Evolutionary conservation across 2,888 invertebrate species (phyloP), one percentile per base, ranked within the genome.

Genomic region (Neria commutata): DNA sequence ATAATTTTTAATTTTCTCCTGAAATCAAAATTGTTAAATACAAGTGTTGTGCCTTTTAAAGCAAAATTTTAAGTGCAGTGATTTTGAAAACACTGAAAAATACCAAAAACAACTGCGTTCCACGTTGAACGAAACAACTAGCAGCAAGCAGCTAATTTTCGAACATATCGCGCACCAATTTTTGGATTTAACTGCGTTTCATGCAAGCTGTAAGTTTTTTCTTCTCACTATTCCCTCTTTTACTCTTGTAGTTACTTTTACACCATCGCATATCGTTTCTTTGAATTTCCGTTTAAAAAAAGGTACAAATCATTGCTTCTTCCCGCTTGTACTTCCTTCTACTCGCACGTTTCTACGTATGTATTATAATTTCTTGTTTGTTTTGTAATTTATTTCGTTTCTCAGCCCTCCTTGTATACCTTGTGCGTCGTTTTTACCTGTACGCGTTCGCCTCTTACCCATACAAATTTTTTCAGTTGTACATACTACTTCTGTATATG

Each of bases 351-450:
- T n/a, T n/a, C n/a, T n/a, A n/a, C n/a, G n/a, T n/a, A n/a, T n/a
- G n/a, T n/a, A n/a, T n/a, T n/a, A n/a, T n/a, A n/a, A n/a, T n/a
- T n/a, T 57, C 14, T 17, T 51, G 55, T 52, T 11, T 50, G 29
- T 40, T 25, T 52, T 51, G 52, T 57, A 47, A 17, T 42, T 55
- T 54, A 59, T 21, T 51, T 60, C 61, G 46, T 58, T 34, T 58
- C 51, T n/a, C 34, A 34, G 26, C 25, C 8, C n/a, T 26, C 54
- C 19, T 56, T 50, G 51, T 19, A 46, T 53, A 34, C 54, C n/a
- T 2, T 42, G 40, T 51, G 25, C 14, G 5, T 47, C 24, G 8
- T 48, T 49, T 33, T 47, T 52, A 46, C 57, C 49, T 37, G 37
- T 33, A 29, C 58, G 3, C 23, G 5, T 21, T 24, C 25, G 6